These are phyloP conservation scores for Drosophila nigricruria DNA, from an alignment of 2,888 invertebrate genomes.

Conservation along the genomic window DNA sequence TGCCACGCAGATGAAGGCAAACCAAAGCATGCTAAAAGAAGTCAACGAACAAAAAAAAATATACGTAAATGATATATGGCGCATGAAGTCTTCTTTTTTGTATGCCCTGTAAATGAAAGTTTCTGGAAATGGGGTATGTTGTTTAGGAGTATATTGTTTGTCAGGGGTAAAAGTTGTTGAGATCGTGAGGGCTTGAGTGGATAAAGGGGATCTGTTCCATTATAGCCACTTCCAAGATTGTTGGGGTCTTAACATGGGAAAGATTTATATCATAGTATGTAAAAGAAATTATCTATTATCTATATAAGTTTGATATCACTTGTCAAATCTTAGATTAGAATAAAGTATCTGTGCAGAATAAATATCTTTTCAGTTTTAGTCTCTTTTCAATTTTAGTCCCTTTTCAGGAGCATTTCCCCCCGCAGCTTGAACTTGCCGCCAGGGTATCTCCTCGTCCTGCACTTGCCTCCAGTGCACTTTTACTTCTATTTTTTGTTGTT, in stretches of 20 bases:
- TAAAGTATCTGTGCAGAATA: neutral
- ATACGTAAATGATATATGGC: constrained; percentile 57
- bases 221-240: neutral
- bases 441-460: neutral
- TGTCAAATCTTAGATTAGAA: no score
- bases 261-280: no score
- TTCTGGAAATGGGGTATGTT: neutral
- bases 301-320: no score
- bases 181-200: neutral
- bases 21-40: constrained; percentile 87
- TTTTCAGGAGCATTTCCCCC: no score
- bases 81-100: neutral
- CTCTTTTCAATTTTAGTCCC: no score
- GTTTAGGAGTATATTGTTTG: neutral
- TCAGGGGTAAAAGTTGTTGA: neutral
- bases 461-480: no score
- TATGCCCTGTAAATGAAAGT: neutral
- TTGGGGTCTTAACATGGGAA: neutral
- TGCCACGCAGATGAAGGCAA: constrained; percentile 86
- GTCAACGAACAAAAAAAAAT: neutral
- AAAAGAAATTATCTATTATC: no score
- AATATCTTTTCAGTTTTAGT: neutral
- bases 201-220: neutral
- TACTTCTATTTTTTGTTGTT: constrained; percentile 27
- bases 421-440: neutral